Conservation (phyloP, 2,888 invertebrate species). For the Chloroclysta siterata region DNA sequence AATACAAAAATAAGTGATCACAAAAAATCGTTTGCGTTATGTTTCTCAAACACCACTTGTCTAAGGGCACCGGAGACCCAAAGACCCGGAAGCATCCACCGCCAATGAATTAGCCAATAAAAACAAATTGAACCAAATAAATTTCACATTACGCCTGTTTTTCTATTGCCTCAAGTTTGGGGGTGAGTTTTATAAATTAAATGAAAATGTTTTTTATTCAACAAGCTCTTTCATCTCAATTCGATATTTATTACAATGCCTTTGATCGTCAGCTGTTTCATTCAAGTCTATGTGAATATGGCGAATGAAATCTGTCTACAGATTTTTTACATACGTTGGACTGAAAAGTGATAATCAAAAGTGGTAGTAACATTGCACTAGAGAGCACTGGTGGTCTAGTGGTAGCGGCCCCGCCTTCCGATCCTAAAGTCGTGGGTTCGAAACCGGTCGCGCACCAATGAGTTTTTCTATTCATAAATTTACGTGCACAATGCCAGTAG, state of each 20-base stretch:
- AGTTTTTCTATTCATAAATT: too few species aligned
- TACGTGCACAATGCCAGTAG: too few species aligned
- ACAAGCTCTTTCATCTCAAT: slow-evolving; percentile 21
- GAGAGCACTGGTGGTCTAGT: too few species aligned
- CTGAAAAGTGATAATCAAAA: background rate
- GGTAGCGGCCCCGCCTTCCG: too few species aligned
- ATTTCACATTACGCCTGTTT: slow-evolving; percentile 74
- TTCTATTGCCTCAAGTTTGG: slow-evolving; percentile 60
- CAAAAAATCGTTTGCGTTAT: background rate
- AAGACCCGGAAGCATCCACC: slow-evolving; percentile 61
- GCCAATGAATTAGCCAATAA: slow-evolving; percentile 82
- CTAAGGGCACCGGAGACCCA: slow-evolving; percentile 34
- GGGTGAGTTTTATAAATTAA: slow-evolving; percentile 46
- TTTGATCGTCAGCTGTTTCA: background rate
- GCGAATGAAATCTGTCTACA: background rate
- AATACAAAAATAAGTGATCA: too few species aligned
- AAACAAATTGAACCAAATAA: slow-evolving; percentile 82
- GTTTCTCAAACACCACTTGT: slow-evolving; percentile 10
- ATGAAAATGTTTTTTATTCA: slow-evolving; percentile 34
- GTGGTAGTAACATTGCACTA: background rate
- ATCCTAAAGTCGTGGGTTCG: too few species aligned
- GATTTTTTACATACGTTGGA: background rate
- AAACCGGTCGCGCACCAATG: too few species aligned
- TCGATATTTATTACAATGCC: slow-evolving; percentile 10
- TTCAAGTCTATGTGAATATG: background rate